Evolutionary conservation across 2,888 invertebrate species (phyloP), one percentile per base, ranked within the genome.

Genomic region (Cotesia congregata): DNA sequence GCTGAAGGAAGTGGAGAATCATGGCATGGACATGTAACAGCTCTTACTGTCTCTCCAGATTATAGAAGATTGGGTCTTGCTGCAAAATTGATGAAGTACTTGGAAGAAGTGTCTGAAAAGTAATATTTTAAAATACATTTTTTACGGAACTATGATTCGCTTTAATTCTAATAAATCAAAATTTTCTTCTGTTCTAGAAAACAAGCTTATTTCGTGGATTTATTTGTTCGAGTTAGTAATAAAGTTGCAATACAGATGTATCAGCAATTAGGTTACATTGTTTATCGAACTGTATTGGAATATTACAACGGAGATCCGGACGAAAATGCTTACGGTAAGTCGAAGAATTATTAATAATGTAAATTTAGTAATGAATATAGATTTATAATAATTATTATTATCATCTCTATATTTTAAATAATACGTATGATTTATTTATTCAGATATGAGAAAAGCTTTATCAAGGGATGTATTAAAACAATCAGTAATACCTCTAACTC

Each of bases 21-120:
- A 87, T 99, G 98, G 98, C 99, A 99, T 91, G 99, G 99, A 0
- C 99, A 99, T 91, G 99, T 99, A 7, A 99, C 99, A 65, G 99
- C 99, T 1, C 91, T 99, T 60, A 98, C 98, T 5, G 98, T 99
- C 1, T 96, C 98, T 4, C 97, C 98, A 1, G 96, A 97, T 86
- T 99, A 96, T 86, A 92, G 99, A 85, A 92, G 99, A 82, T 90
- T 98, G 9, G 98, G 98, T 1, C 91, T 99, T 73, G 99, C 98
- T 61, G 97, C 95, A 5, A 94, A 95, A 73, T 91, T 99, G 67
- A 99, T 99, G 98, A 95, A 94, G 85, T 95, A 95, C 83, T 90
- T 99, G 70, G 99, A 99, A 91, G 96, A 97, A 87, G 95, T 98
- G 76, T 99, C 99, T 1, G 98, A 99, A 91, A 96, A 96, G 96